Percentiles rank a stretch among this genome's conserved stretches.
phyloP scores from a whole-genome alignment of 2,888 invertebrate species.

The Dryococelus australis region DNA sequence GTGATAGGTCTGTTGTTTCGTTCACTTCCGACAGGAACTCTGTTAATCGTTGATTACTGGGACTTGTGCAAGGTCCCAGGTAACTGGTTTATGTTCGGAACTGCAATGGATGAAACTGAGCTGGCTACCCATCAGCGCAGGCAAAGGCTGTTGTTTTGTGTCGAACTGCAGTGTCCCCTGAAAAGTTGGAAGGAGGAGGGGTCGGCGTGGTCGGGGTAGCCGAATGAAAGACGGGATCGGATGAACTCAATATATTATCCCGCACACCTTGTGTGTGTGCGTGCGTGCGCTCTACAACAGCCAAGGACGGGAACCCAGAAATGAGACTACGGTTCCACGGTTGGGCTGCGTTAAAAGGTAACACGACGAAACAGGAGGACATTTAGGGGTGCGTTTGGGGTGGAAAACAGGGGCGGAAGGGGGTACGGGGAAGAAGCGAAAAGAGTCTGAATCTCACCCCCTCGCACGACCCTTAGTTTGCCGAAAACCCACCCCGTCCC shows the following conservation, averaged over 20 bases:
- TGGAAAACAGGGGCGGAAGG: neutral
- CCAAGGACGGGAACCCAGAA: constrained; percentile 38
- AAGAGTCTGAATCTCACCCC: neutral
- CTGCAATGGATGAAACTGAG: neutral
- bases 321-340: constrained; percentile 34
- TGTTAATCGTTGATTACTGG: neutral
- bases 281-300: constrained; percentile 30
- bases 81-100: neutral
- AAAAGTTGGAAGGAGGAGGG: neutral
- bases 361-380: constrained; percentile 28
- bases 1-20: neutral
- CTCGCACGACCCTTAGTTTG: neutral
- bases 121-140: neutral
- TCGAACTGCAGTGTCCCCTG: constrained; percentile 22
- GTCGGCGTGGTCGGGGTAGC: neutral
- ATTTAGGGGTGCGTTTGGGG: neutral
- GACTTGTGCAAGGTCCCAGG: constrained; percentile 10
- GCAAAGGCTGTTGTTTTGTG: constrained; percentile 22
- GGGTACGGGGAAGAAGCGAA: neutral
- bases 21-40: neutral
- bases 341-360: constrained; percentile 25
- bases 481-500: neutral
- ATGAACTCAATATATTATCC: constrained; percentile 20
- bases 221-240: constrained; percentile 21
- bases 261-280: constrained; percentile 27